These are phyloP conservation scores for Netelia fuscicornis DNA, from an alignment of 2,888 invertebrate genomes.

Conservation along the genomic window DNA sequence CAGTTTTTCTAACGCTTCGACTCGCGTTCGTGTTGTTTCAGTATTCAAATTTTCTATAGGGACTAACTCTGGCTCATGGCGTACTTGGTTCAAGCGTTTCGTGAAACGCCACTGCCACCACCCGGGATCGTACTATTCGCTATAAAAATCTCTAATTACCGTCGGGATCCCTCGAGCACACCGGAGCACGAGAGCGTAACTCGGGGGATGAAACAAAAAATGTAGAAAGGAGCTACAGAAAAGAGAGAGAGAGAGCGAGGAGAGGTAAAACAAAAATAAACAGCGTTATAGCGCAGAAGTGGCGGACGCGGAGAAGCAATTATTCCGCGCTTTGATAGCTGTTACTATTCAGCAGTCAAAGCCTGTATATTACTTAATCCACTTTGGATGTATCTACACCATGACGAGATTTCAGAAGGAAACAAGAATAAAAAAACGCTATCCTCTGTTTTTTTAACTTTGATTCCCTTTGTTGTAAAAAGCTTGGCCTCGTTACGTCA, in stretches of 20 bases:
- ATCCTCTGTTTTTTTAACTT: slow-evolving; percentile 4
- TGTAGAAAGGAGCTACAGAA: slow-evolving; percentile 17
- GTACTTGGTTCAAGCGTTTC: slow-evolving; percentile 11
- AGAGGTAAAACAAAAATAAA: slow-evolving; percentile 19
- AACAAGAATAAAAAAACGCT: slow-evolving; percentile 14
- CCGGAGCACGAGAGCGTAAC: slow-evolving; percentile 20
- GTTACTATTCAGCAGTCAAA: slow-evolving; percentile 31
- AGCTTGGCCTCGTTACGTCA: slow-evolving; percentile 40
- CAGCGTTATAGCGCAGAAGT: slow-evolving; percentile 15
- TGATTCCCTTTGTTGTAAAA: slow-evolving; percentile 27
- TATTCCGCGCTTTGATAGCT: slow-evolving; percentile 37
- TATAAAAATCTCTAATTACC: slow-evolving; percentile 68
- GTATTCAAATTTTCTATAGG: background rate
- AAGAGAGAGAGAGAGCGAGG: slow-evolving; percentile 21
- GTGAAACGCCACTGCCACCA: slow-evolving; percentile 20
- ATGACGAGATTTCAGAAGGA: slow-evolving; percentile 10
- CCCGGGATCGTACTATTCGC: slow-evolving; percentile 36
- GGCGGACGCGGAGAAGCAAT: slow-evolving; percentile 42
- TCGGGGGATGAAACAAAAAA: background rate
- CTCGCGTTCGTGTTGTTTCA: background rate
- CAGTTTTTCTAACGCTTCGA: background rate
- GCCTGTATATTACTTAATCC: slow-evolving; percentile 51
- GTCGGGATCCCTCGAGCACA: slow-evolving; percentile 51
- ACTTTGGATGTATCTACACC: slow-evolving; percentile 28
- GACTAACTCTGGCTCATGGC: background rate